Percentiles rank a stretch among this genome's conserved stretches.
These are phyloP conservation scores for Scaptomyza montana DNA, from an alignment of 1,140 invertebrate species.

Conservation along the genomic window DNA sequence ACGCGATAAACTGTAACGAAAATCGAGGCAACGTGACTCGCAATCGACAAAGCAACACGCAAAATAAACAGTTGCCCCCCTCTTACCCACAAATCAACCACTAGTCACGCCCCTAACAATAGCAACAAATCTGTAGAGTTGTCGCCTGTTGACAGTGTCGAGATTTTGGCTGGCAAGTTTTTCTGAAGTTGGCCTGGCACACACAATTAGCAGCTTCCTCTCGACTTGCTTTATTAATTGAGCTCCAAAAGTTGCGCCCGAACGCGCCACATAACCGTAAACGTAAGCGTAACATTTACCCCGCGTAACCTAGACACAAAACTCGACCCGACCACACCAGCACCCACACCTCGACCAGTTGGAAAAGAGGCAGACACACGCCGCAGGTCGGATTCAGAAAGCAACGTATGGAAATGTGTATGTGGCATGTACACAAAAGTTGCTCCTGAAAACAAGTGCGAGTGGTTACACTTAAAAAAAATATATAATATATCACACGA, in stretches of 20 bases:
- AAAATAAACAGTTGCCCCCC: conserved; percentile 32
- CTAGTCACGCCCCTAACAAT: conserved; percentile 7
- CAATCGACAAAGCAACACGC: conserved; percentile 10
- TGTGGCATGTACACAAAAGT: conserved; percentile 66
- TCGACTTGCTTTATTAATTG: conserved; percentile 80
- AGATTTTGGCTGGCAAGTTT: conserved; percentile 45
- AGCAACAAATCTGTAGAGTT: conserved; percentile 33
- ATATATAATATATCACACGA: no score
- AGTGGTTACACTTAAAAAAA: conserved; percentile 35
- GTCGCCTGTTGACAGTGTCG: conserved; percentile 45
- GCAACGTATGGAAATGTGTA: conserved; percentile 65
- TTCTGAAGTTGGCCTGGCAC: conserved; percentile 53
- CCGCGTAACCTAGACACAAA: conserved; percentile 29
- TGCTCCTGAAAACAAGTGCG: conserved; percentile 45
- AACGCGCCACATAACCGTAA: conserved; percentile 48
- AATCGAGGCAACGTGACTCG: conserved; percentile 59
- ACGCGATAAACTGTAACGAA: conserved; percentile 78
- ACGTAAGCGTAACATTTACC: conserved; percentile 43
- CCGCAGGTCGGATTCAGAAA: conserved; percentile 43
- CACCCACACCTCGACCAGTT: conserved; percentile 16
- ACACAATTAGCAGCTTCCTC: conserved; percentile 79
- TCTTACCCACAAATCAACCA: neutral
- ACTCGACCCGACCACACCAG: conserved; percentile 6
- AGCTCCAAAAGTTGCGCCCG: conserved; percentile 71
- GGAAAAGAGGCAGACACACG: conserved; percentile 45